Conservation (phyloP, 1,140 invertebrate species). For the Daktulosphaira vitifoliae region DNA sequence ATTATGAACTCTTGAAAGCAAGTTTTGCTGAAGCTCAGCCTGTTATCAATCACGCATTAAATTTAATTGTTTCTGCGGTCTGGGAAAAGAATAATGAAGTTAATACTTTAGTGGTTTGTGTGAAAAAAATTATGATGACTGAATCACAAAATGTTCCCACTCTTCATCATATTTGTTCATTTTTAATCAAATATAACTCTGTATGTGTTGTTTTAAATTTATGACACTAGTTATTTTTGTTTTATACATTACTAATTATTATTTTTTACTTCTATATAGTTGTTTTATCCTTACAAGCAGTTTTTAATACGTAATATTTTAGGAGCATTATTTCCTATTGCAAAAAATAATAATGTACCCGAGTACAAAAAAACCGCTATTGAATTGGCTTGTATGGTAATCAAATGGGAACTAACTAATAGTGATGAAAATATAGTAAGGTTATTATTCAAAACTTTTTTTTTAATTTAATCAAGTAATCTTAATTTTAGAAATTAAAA, state of each 20-base stretch:
- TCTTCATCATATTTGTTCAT: constrained; percentile 18
- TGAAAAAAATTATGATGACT: constrained; percentile 13
- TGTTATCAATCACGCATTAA: constrained; percentile 18
- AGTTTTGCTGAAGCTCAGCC: constrained; percentile 6
- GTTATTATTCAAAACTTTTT: background rate
- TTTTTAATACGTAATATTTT: constrained; percentile 7
- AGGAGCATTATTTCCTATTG: constrained; percentile 15
- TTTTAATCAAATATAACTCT: constrained; percentile 25
- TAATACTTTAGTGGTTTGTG: background rate
- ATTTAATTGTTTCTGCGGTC: constrained; percentile 15
- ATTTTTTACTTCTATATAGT: background rate
- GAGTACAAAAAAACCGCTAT: constrained; percentile 20
- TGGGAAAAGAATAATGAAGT: background rate
- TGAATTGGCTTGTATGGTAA: constrained; percentile 21
- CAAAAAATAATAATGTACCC: constrained; percentile 21
- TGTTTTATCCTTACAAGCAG: constrained; percentile 15
- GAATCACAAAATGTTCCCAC: constrained; percentile 21
- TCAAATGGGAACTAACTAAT: constrained; percentile 16
- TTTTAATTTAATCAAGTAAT: constrained; percentile 5
- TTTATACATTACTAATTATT: background rate
- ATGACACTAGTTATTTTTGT: no score
- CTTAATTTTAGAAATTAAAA: background rate
- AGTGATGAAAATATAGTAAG: background rate
- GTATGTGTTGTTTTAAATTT: no score
- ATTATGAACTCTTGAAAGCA: constrained; percentile 20